A percentile compares a stretch with the other conserved stretches of the same genome.
These are phyloP conservation scores for Cavia porcellus DNA, from an alignment of 2,113 vertebrate species.

Conservation along the genomic window DNA sequence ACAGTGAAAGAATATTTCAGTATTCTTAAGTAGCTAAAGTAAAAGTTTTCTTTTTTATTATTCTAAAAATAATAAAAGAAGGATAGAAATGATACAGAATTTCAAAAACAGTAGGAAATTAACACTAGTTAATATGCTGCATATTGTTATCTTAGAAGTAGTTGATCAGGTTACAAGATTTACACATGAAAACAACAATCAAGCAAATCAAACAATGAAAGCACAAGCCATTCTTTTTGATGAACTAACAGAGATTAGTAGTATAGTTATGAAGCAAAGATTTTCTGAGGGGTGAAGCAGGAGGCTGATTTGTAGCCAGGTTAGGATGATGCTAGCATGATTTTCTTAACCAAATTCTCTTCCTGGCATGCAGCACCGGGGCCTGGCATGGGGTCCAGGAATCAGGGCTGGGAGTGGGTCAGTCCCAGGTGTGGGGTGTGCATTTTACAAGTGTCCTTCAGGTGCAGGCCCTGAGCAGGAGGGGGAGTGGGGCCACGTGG, in stretches of 20 bases:
- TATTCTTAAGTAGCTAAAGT: not conserved
- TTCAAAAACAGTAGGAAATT: no score
- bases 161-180: no score
- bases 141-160: no score
- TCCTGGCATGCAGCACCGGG: not conserved
- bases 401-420: not conserved
- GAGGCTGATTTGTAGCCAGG: not conserved
- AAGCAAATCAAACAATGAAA: no score
- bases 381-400: not conserved
- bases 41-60: not conserved
- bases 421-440: no score
- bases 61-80: no score
- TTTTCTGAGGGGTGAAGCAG: not conserved
- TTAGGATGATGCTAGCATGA: not conserved
- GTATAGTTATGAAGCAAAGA: not conserved
- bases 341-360: not conserved
- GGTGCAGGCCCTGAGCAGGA: not conserved
- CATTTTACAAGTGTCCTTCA: not conserved
- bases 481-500: not conserved
- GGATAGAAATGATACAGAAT: no score
- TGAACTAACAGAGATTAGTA: no score
- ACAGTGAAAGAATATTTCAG: not conserved
- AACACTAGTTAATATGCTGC: no score
- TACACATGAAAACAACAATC: no score
- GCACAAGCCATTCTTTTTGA: no score